Conservation (phyloP, 2,888 invertebrate genomes). For the Noctua pronuba region DNA sequence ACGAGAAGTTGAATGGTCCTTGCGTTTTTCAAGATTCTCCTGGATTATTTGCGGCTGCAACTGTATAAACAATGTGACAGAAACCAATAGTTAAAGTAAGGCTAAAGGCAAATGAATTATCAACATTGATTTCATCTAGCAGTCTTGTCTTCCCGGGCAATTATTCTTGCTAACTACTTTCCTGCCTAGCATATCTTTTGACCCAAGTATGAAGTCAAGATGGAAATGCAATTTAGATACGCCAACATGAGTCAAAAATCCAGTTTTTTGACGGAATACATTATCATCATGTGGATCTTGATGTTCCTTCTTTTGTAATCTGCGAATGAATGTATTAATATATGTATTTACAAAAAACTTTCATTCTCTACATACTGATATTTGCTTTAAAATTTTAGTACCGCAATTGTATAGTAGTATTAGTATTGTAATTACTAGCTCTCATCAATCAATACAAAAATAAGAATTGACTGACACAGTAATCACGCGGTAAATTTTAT, state of each 20-base stretch:
- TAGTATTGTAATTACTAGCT: constrained; percentile 42
- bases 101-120: background rate
- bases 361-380: background rate
- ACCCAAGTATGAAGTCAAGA: background rate
- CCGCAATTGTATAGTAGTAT: too few relatives aligned
- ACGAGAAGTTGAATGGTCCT: background rate
- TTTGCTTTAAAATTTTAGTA: background rate
- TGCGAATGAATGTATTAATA: background rate
- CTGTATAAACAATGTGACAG: background rate
- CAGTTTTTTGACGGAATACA: background rate
- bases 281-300: background rate
- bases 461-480: constrained; percentile 74
- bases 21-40: background rate
- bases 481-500: constrained; percentile 84
- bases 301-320: background rate
- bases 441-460: constrained; percentile 73
- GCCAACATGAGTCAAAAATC: background rate
- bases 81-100: background rate
- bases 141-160: background rate
- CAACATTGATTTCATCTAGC: background rate
- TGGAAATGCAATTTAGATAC: background rate
- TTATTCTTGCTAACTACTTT: background rate
- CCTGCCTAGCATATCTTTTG: background rate
- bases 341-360: background rate
- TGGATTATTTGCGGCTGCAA: too few relatives aligned